Evolutionary conservation across 2,113 vertebrate genomes (phyloP), one percentile per base, ranked within the genome.

Genomic region (Aphyosemion australe): DNA sequence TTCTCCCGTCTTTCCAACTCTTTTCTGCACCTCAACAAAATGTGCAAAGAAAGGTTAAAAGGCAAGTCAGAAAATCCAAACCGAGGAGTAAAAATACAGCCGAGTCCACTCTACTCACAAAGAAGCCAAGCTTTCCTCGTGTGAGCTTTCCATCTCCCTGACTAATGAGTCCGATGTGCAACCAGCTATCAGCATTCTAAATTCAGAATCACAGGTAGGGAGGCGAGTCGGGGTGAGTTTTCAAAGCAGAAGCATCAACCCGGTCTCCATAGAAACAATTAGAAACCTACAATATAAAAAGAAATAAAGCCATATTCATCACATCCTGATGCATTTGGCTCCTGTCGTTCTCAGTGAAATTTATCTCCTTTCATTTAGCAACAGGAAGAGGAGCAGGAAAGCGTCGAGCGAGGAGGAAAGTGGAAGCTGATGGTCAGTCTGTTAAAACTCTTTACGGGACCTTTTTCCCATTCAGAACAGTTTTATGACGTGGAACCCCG

Each of bases 261-360:
- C 73, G 75, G 80, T 85, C 70, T 63, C 81, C 83, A 84, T 88
- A 88, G 82, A 86, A 87, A 88, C 86, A 50, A 76, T 76, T 80
- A 69, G 45, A 21, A 26, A 66, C 48, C 51, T 49, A 45, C 55
- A 65, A 47, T 64, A 78, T 76, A 75, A 80, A 78, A 83, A 87
- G 65, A 81, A 26, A 57, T 37, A 14, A 66, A 80, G 46, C 56
- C 60, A 45, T 43, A 65, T 75, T 72, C 60, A 74, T 71, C 8
- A 12, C 31, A 59, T 50, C 52, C 68, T 43, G 34, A 70, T 61
- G 76, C 54, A 65, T 68, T 46, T 51, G 20, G 7, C 46, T 21
- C 54, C 53, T 57, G 39, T 45, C 7, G 37, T 64, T 50, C 54
- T 43, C 34, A 53, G 18, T 14, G 48, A 58, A 12, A 60, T 4